Percentiles rank a stretch among this genome's conserved stretches.
These are phyloP conservation scores for Hemichromis elongatus DNA, from an alignment of 2,113 vertebrate genomes.

Conservation along the genomic window DNA sequence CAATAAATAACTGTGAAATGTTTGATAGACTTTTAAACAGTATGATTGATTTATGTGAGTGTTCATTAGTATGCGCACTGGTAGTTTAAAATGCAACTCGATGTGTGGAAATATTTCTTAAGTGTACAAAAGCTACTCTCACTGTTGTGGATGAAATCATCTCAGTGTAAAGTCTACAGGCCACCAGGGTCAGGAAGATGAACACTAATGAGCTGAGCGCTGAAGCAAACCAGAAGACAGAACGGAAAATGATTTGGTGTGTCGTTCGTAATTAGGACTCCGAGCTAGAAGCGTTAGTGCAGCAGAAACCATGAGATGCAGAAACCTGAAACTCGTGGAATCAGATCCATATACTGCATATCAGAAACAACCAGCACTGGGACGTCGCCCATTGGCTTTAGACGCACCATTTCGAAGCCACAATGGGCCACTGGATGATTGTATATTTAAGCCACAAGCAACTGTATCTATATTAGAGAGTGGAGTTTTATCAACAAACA, in stretches of 20 bases:
- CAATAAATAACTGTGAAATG: background rate
- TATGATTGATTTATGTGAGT: background rate
- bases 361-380: rapidly evolving
- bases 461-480: background rate
- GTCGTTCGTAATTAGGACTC: background rate
- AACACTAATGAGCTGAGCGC: background rate
- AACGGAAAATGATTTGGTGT: background rate
- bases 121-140: background rate
- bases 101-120: background rate
- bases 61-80: background rate
- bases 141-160: background rate
- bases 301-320: background rate
- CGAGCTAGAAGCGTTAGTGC: background rate
- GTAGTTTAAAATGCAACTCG: background rate
- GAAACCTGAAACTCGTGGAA: background rate
- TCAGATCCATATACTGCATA: background rate
- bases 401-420: background rate
- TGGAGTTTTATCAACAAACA: background rate
- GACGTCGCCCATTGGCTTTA: background rate
- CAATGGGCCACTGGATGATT: background rate
- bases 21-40: background rate
- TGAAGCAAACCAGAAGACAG: background rate
- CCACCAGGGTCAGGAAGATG: background rate
- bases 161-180: background rate
- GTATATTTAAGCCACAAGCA: background rate